Evolutionary conservation across 2,113 vertebrate genomes (phyloP).

Genomic region (Danio rerio): GRCz12tu NC_133176.1:5938001-5938500

Average conservation of each 20-base stretch:
- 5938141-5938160: not conserved
- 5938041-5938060: not conserved
- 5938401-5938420: not conserved
- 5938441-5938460: not conserved
- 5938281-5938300: not conserved
- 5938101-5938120: not conserved
- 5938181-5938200: constrained; percentile 27
- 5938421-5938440: constrained; percentile 1
- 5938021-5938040: not conserved
- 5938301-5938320: constrained; percentile 17
- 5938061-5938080: not conserved
- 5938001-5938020: no score
- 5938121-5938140: not conserved
- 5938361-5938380: not conserved
- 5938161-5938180: constrained; percentile 13
- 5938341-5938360: not conserved
- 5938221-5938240: constrained; percentile 2
- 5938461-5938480: not conserved
- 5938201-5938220: constrained; percentile 1
- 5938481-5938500: no score
- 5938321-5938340: constrained; percentile 5
- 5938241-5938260: not conserved
- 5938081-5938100: constrained; percentile 23
- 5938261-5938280: constrained; percentile 1
- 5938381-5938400: not conserved